These are phyloP conservation scores for Hydriomena furcata DNA, from an alignment of 2,888 invertebrate species.

Conservation along the genomic window DNA sequence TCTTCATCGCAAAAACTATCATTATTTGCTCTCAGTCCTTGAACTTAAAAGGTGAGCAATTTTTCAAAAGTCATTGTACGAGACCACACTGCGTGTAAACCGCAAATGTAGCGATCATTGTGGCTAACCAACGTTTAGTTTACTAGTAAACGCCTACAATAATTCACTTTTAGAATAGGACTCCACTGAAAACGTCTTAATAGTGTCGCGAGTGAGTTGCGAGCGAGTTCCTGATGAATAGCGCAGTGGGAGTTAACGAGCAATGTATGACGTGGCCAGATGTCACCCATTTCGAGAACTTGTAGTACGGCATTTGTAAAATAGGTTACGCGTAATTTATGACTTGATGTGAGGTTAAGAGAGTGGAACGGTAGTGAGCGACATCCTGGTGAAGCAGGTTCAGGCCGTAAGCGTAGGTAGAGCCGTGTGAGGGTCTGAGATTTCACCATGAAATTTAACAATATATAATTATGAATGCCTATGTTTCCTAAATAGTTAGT, in stretches of 20 bases:
- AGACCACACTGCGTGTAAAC: conserved; percentile 48
- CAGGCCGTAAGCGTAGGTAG: background rate
- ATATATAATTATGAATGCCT: too few species aligned
- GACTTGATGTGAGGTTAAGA: conserved; percentile 12
- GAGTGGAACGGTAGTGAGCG: conserved; percentile 6
- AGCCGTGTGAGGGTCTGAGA: too few species aligned
- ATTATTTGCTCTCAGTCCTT: conserved; percentile 33
- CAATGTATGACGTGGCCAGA: conserved; percentile 51
- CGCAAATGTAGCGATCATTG: conserved; percentile 48
- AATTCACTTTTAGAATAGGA: conserved; percentile 60
- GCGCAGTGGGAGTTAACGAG: conserved; percentile 55
- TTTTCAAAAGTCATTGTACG: conserved; percentile 49
- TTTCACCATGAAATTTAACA: too few species aligned
- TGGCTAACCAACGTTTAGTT: conserved; percentile 50
- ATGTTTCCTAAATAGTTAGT: too few species aligned
- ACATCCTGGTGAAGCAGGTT: conserved; percentile 6
- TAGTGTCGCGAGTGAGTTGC: conserved; percentile 55
- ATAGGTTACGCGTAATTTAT: conserved; percentile 26
- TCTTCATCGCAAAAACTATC: conserved; percentile 28
- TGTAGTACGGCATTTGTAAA: conserved; percentile 33
- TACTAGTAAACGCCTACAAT: conserved; percentile 60
- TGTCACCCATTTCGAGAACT: conserved; percentile 39
- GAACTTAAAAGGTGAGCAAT: conserved; percentile 43
- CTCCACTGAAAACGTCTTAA: conserved; percentile 59
- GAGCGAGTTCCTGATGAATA: conserved; percentile 54